Evolutionary conservation across 1,140 invertebrate species (phyloP), one percentile per base, ranked within the genome.

Genomic region (Drosophila insularis): DNA sequence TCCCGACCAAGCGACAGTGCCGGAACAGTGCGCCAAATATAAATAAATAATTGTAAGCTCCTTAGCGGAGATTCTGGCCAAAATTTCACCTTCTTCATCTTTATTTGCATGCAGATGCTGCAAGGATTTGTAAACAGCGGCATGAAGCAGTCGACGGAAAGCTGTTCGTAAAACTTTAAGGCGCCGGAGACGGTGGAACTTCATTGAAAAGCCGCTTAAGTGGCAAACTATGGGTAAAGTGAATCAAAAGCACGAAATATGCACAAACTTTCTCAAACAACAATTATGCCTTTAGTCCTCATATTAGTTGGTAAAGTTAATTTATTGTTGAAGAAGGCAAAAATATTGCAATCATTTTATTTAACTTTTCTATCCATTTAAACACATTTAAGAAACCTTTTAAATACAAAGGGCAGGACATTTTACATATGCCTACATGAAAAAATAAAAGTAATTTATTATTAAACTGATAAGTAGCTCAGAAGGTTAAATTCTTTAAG

Each of bases 21-120:
- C 17, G 17, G 17, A 50, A 8, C 43, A 50, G 43, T 50, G 43
- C 43, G 43, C 43, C 68, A 32, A 73, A 79, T 65, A 74, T 80
- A 78, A 80, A 80, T 80, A 80, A 80, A 80, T 80, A 80, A 80
- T 80, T 80, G 78, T 80, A 80, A 80, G 78, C 78, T 74, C 66
- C 78, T 80, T 80, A 80, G 50, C 23, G 62, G 62, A 35, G 43
- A 55, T 14, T 56, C 35, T 55, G 32, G 8, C 23, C 39, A 58
- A 64, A 69, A 69, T 69, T 59, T 50, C 19, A 21, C 19, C 39
- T 32, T 70, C 60, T 61, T 56, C 68, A 58, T 62, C 32, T 40
- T 56, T 60, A 61, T 65, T 65, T 55, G 68, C 50, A 67, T 63
- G 64, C 63, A 76, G 73, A 73, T 73, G 61, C 63, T 10, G 43